Evolutionary conservation across 92 coral and sea anemone species (phyloP).

Genomic region (Porites rus): DNA sequence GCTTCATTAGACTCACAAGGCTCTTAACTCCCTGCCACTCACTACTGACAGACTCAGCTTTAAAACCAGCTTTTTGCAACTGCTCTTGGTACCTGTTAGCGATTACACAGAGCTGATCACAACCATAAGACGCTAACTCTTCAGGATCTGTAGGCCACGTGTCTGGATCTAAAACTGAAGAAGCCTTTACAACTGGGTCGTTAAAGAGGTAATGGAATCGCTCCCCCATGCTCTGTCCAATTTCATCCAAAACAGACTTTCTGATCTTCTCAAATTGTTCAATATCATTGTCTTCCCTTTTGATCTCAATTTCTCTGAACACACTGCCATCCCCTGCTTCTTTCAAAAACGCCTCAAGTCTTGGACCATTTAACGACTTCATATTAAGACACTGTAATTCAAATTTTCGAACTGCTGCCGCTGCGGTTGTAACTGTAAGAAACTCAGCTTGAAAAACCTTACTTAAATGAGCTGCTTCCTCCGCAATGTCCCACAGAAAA

Average conservation of each 20-base stretch:
- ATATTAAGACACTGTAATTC: conserved; percentile 23
- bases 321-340: conserved; percentile 32
- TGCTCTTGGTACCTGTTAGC: conserved; percentile 6
- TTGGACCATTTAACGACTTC: conserved; percentile 25
- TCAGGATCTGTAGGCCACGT: conserved; percentile 1
- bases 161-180: conserved; percentile 40
- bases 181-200: conserved; percentile 41
- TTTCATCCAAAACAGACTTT: conserved; percentile 41
- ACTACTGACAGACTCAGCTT: neutral
- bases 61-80: conserved; percentile 28
- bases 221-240: conserved; percentile 44
- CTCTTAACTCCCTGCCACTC: conserved; percentile 39
- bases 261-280: conserved; percentile 43
- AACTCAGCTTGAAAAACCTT: conserved; percentile 48
- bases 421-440: conserved; percentile 50
- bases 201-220: conserved; percentile 47
- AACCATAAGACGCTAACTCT: conserved; percentile 8
- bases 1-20: conserved; percentile 32
- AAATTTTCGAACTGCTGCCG: conserved; percentile 39
- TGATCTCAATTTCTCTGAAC: conserved; percentile 43
- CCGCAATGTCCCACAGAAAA: conserved; percentile 31
- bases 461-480: conserved; percentile 43
- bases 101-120: conserved; percentile 8
- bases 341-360: conserved; percentile 28
- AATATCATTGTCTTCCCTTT: conserved; percentile 35